Evolutionary conservation across 2,113 vertebrate genomes (phyloP), one percentile per base, ranked within the genome.

Genomic region (Mus pahari): DNA sequence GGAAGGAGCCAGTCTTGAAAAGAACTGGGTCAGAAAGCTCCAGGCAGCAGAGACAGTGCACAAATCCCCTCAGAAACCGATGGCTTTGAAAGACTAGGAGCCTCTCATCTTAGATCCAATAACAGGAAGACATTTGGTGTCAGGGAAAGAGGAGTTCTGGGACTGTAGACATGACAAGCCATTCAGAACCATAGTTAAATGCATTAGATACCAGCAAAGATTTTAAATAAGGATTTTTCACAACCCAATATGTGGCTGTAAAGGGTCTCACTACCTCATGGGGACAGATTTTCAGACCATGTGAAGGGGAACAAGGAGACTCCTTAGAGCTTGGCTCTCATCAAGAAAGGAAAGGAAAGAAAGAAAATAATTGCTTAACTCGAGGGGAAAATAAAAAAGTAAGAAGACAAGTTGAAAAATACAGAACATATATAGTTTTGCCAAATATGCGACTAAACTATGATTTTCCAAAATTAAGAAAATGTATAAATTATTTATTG

Each of bases 11-110:
- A 75, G 7, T 81, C 45, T 62, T 89, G 4, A 95, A 84, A 79
- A 91, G 36, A 89, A 93, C 64, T 79, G 42, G 79, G 55, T 64
- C 83, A 90, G 78, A 81, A 89, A 94, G 45, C 36, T 64, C 73
- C 33, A 68, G n/a, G 62, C 13, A 79, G 7, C 20, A 53, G 50
- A 16, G 87, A 11, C 5, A 42, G 16, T 17, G 8, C 7, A 75
- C 55, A 77, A 82, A 70, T 58, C n/a, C 24, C 33, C 87, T 50
- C 5, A 82, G 73, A 31, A 42, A 60, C 7, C 68, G 71, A 92
- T 16, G 28, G 70, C 58, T 33, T 26, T 58, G 42, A 9, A 20
- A n/a, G 62, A 31, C 62, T 36, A 79, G 53, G 28, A 82, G 36
- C 24, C 39, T 73, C 13, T 48, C 42, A 22, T 78, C 42, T 73